Evolutionary conservation across 1,140 invertebrate species (phyloP), one percentile per base, ranked within the genome.

Genomic region (Teleopsis dalmanni): DNA sequence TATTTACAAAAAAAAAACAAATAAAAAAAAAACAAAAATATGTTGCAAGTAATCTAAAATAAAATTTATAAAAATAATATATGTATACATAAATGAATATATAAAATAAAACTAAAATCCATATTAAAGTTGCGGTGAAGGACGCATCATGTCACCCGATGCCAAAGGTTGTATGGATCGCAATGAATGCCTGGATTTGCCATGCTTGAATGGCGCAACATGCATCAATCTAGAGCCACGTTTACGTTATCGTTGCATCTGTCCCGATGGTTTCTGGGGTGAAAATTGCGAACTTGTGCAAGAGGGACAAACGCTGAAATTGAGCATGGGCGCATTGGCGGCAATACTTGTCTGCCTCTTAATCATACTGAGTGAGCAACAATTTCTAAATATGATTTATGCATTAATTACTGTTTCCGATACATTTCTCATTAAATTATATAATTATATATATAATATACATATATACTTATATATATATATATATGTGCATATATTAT

Each of bases 261-360:
- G 95, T 70, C 85, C 86, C 4, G 83, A 87, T 50, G 91, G 91
- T 33, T 98, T 89, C 75, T 91, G 84, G 80, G 94, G 94, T 46
- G 85, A 88, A 60, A 88, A 94, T 71, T 98, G 95, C 74, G 90
- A 95, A 70, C 78, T 92, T 42, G 83, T 91, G 31, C 88, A 93
- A 67, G 88, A 95, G 70, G 91, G 90, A 52, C 89, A 91, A 73
- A 92, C 89, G 38, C 77, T 95, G 49, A 90, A 91, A 70, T 80
- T 95, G 46, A 91, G 89, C 73, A 91, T 93, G 87, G 91, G 91
- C 47, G 92, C 91, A 37, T 74, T 95, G 52, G 91, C 91, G 36
- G 89, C 91, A 53, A 95, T 95, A 65, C 78, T 95, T 65, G 88
- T 95, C 71, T 95, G 91, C 75, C 83, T 95, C 52, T 80, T 95